phyloP scores from a whole-genome alignment of 1,140 invertebrate genomes.

The Babylonia areolata region DNA sequence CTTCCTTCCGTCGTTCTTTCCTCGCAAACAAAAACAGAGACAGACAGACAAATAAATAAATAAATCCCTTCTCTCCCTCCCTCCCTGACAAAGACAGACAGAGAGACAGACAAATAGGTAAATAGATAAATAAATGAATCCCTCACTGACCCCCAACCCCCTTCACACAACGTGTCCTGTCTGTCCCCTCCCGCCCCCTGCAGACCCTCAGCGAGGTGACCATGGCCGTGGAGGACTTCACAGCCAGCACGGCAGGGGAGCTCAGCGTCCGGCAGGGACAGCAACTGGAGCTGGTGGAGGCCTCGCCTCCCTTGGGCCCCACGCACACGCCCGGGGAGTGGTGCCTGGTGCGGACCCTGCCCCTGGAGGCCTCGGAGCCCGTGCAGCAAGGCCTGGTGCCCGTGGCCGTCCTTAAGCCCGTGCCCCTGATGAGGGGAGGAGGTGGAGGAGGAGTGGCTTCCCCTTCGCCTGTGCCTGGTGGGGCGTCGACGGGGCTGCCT shows the following conservation, averaged over 20 bases:
- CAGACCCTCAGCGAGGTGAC: constrained; percentile 66
- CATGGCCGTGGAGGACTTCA: constrained; percentile 70
- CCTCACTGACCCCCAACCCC: too few species aligned
- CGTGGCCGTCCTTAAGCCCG: constrained; percentile 87
- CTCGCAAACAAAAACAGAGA: too few species aligned
- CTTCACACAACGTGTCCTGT: not conserved
- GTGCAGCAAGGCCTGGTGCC: constrained; percentile 88
- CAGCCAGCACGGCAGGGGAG: constrained; percentile 65
- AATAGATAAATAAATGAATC: too few species aligned
- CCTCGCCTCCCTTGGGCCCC: constrained; percentile 76
- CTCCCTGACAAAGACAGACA: too few species aligned
- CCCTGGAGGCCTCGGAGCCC: constrained; percentile 65
- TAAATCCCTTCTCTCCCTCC: not conserved
- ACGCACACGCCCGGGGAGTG: constrained; percentile 73
- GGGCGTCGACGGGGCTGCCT: constrained; percentile 41
- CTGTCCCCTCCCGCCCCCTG: constrained; percentile 37
- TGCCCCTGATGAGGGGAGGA: constrained; percentile 63
- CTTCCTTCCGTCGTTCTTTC: not conserved
- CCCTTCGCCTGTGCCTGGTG: not conserved
- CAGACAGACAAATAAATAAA: too few species aligned
- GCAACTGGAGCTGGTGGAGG: constrained; percentile 93
- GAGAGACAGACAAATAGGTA: too few species aligned
- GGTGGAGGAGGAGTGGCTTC: not conserved
- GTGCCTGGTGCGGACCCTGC: constrained; percentile 74
- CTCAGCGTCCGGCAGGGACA: constrained; percentile 78